These are phyloP conservation scores for Drosophila willistoni DNA, from an alignment of 1,140 invertebrate genomes.

Conservation along the genomic window DNA sequence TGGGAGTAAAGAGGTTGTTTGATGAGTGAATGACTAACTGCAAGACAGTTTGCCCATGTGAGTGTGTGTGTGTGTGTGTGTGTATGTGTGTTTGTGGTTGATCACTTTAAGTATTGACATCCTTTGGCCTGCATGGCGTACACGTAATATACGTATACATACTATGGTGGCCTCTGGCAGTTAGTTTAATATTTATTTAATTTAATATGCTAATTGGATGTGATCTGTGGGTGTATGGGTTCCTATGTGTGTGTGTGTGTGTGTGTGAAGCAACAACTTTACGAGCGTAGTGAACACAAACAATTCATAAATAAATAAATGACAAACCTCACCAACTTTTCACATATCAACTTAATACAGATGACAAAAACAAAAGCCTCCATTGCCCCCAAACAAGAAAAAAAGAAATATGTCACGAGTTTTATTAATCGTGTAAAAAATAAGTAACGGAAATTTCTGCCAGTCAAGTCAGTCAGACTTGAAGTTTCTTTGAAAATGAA, in stretches of 20 bases:
- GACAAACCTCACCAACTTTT: conserved; percentile 53
- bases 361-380: background rate
- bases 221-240: conserved; percentile 57
- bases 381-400: conserved; percentile 12
- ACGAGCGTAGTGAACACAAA: conserved; percentile 51
- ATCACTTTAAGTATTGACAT: conserved; percentile 79
- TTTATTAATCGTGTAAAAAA: conserved; percentile 79
- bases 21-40: conserved; percentile 80
- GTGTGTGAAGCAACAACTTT: conserved; percentile 51
- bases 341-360: conserved; percentile 64
- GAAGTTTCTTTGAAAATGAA: background rate
- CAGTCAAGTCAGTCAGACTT: conserved; percentile 51
- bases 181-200: conserved; percentile 83
- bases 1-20: conserved; percentile 34
- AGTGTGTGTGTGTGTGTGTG: background rate
- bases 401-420: conserved; percentile 35
- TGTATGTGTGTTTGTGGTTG: conserved; percentile 38
- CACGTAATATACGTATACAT: conserved; percentile 32
- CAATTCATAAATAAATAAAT: conserved; percentile 80
- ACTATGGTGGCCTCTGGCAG: conserved; percentile 52
- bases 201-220: conserved; percentile 83
- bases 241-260: conserved; percentile 25
- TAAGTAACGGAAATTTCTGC: conserved; percentile 71
- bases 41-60: conserved; percentile 60
- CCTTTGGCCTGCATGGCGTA: conserved; percentile 60